phyloP scores from a whole-genome alignment of 2,113 vertebrate species.

The Cichladusa arquata region DNA sequence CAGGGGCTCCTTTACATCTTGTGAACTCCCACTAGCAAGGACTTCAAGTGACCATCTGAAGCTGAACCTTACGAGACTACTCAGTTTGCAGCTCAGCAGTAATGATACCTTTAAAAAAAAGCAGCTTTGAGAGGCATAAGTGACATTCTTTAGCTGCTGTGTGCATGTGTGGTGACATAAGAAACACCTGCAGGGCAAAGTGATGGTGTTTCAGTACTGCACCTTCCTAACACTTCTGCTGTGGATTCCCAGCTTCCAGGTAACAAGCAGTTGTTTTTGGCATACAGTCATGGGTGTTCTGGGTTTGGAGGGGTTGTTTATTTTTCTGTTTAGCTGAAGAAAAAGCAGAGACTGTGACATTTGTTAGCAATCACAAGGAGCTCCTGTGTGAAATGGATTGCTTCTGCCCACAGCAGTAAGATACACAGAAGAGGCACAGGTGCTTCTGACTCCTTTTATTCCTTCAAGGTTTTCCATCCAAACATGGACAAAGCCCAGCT shows the following conservation, averaged over 20 bases:
- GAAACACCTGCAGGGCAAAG: constrained; percentile 12
- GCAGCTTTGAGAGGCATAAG: background rate
- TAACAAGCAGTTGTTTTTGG: background rate
- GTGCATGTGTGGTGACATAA: background rate
- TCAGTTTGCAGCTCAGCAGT: background rate
- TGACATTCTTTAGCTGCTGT: background rate
- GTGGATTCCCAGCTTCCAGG: background rate
- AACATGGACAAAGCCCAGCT: background rate
- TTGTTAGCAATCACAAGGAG: background rate
- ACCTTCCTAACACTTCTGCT: background rate
- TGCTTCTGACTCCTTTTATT: background rate
- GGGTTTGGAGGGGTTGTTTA: background rate
- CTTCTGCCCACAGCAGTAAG: background rate
- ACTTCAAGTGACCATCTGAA: background rate
- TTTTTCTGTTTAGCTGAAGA: background rate
- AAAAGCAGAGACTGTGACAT: background rate
- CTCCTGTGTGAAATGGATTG: background rate
- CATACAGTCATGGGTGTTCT: background rate
- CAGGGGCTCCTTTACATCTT: background rate
- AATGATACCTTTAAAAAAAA: constrained; percentile 2
- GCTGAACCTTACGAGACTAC: background rate
- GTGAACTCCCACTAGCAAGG: background rate
- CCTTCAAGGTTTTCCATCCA: background rate
- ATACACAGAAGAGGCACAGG: background rate
- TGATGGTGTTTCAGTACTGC: background rate